These are phyloP conservation scores for Erebia epiphron DNA, from an alignment of 2,888 invertebrate genomes.

Conservation along the genomic window DNA sequence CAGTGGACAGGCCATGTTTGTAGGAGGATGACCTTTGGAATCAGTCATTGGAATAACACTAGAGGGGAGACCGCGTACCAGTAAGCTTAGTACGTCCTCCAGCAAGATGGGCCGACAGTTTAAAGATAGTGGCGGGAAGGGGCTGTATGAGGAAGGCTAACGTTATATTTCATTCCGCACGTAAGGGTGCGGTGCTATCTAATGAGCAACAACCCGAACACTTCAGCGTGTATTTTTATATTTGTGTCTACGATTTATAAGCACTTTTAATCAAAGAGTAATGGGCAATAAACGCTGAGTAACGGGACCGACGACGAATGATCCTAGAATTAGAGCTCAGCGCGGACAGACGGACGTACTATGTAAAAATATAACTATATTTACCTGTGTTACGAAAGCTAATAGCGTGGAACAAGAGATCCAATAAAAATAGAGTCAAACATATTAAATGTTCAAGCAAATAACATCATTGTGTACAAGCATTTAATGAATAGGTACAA, in stretches of 20 bases:
- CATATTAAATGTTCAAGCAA: too few species aligned
- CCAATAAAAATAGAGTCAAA: not conserved
- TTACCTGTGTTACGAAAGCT: too few species aligned
- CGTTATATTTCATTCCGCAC: not conserved
- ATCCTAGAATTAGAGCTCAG: constrained; percentile 33
- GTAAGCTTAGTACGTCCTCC: too few species aligned
- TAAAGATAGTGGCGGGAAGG: too few species aligned
- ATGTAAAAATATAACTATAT: constrained; percentile 1
- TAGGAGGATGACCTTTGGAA: too few species aligned
- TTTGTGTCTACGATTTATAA: constrained; percentile 42
- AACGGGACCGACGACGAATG: constrained; percentile 32
- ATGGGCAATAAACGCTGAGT: constrained; percentile 45
- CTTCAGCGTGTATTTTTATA: constrained; percentile 42
- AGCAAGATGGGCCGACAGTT: too few species aligned
- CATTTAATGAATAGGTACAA: too few species aligned
- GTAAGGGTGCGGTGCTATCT: not conserved
- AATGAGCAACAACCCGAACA: constrained; percentile 4
- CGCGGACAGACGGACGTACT: constrained; percentile 25
- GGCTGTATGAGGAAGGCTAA: not conserved
- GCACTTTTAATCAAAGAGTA: constrained; percentile 47
- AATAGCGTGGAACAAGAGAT: not conserved
- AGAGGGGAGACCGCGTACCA: too few species aligned
- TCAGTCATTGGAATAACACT: too few species aligned
- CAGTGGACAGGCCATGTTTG: too few species aligned
- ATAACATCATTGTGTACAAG: too few species aligned